Evolutionary conservation across 2,888 invertebrate genomes (phyloP).

Genomic region (Drosophila macrospina): DNA sequence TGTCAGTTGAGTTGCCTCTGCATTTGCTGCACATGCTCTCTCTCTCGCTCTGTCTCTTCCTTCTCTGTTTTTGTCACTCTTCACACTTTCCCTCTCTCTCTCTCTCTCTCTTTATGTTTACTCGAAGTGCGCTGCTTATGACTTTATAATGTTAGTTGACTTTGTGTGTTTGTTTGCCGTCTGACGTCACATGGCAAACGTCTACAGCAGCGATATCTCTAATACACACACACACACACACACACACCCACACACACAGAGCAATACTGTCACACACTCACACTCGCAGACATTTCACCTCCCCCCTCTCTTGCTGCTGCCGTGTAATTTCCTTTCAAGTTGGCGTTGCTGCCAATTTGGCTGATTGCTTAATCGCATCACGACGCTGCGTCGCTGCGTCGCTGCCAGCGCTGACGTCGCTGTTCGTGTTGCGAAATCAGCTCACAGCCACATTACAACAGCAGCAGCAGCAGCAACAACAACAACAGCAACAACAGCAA

Average conservation of each 20-base stretch:
- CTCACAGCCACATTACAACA: slow-evolving; percentile 57
- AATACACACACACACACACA: slow-evolving; percentile 29
- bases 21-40: slow-evolving; percentile 1
- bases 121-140: slow-evolving; percentile 30
- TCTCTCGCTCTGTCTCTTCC: background rate
- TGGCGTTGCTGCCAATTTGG: slow-evolving; percentile 80
- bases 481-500: slow-evolving; percentile 43
- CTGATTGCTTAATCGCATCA: slow-evolving; percentile 81
- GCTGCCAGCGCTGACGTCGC: slow-evolving; percentile 28
- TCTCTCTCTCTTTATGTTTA: background rate
- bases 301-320: slow-evolving; percentile 19
- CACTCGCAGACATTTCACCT: background rate
- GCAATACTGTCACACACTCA: background rate
- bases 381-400: slow-evolving; percentile 57
- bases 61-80: no score
- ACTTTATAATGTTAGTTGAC: slow-evolving; percentile 56
- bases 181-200: slow-evolving; percentile 44
- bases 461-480: slow-evolving; percentile 36
- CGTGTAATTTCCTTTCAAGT: slow-evolving; percentile 81
- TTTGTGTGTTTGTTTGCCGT: slow-evolving; percentile 52
- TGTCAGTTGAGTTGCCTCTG: slow-evolving; percentile 9
- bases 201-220: slow-evolving; percentile 46
- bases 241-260: background rate
- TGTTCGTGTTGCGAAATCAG: slow-evolving; percentile 65
- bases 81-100: no score